phyloP scores from a whole-genome alignment of 1,140 invertebrate genomes.

The Chironomus striatipennis region DNA sequence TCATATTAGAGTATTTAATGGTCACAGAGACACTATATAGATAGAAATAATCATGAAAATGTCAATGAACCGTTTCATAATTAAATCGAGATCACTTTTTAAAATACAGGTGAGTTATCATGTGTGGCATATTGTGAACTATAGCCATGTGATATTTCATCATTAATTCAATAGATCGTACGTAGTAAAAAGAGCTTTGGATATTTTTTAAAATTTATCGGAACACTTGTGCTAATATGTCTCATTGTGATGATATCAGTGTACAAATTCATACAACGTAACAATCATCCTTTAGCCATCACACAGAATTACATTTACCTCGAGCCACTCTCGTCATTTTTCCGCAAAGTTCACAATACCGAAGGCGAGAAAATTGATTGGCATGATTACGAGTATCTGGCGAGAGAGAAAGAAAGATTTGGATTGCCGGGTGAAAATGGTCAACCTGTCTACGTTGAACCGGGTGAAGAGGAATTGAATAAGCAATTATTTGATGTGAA shows the following conservation, averaged over 20 bases:
- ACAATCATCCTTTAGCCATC: constrained; percentile 11
- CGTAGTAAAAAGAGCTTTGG: background rate
- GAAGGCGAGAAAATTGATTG: constrained; percentile 60
- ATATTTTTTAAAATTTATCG: constrained; percentile 10
- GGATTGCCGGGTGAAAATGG: constrained; percentile 68
- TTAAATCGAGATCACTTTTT: background rate
- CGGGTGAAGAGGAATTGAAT: constrained; percentile 49
- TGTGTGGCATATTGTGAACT: background rate
- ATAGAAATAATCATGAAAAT: constrained; percentile 8
- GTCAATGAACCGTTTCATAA: background rate
- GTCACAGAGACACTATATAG: background rate
- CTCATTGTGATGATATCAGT: background rate
- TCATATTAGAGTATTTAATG: no score
- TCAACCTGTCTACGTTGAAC: constrained; percentile 48
- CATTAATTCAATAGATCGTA: background rate
- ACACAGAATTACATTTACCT: constrained; percentile 15
- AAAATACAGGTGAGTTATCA: background rate
- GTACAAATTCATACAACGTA: constrained; percentile 1
- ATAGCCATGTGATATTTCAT: background rate
- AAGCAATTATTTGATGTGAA: constrained; percentile 66
- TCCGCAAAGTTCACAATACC: constrained; percentile 7
- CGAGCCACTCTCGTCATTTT: background rate
- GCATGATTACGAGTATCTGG: constrained; percentile 72
- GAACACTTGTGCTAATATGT: background rate
- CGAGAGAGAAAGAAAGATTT: constrained; percentile 52